Percentiles rank a stretch among this genome's conserved stretches.
These are phyloP conservation scores for Craseonycteris thonglongyai DNA, from an alignment of 2,113 vertebrate species.

Conservation along the genomic window DNA sequence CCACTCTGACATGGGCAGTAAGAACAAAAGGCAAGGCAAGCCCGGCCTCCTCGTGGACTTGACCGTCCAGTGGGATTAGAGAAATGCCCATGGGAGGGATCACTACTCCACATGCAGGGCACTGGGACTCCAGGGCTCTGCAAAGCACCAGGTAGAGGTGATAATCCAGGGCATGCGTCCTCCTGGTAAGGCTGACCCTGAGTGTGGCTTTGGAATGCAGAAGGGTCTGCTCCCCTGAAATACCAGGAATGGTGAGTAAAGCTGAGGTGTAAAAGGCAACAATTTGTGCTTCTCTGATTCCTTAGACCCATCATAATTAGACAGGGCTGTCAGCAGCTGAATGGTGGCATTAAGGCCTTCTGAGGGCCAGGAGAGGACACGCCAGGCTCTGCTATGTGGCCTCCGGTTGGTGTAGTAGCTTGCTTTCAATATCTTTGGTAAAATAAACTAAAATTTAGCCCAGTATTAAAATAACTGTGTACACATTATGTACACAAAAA, in stretches of 20 bases:
- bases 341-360: neutral
- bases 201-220: neutral
- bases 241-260: neutral
- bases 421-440: neutral
- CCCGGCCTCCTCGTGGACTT: neutral
- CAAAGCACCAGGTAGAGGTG: neutral
- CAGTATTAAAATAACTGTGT: neutral
- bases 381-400: neutral
- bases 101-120: accelerated
- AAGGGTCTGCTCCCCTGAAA: neutral
- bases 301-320: too few species aligned
- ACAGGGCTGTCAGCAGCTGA: neutral
- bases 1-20: neutral
- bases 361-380: neutral
- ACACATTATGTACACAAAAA: neutral
- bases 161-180: accelerated
- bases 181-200: neutral
- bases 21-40: neutral
- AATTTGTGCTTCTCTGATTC: neutral
- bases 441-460: neutral
- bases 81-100: neutral
- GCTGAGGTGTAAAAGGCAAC: neutral
- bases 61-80: neutral
- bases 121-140: accelerated
- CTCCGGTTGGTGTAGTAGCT: neutral